Evolutionary conservation across 2,113 vertebrate genomes (phyloP), one percentile per base, ranked within the genome.

Genomic region (Thomomys bottae): DNA sequence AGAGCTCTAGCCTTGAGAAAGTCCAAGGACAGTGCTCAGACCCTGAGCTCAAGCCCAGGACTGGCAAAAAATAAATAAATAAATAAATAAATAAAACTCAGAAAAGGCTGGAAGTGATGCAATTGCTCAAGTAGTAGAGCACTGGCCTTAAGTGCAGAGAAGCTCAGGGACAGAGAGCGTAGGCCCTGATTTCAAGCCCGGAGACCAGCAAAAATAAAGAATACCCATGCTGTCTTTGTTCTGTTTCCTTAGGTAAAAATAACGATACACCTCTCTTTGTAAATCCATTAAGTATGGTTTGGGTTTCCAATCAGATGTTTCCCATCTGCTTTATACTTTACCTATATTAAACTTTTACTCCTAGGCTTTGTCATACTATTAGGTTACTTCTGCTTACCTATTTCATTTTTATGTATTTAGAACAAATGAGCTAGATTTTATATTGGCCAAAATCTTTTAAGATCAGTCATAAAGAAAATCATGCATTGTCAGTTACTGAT

Each of bases 381-480:
- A 68, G 14, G 54, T 71, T 73, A n/a, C 66, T 14, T 79, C 24
- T 88, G 76, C 38, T n/a, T 32, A 32, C 1, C 68, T 81, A 0
- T 49, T 61, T 89, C 26, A 23, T 87, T 92, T 23, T 0, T 78
- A 32, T 57, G 17, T 90, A 17, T 84, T 32, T 61, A 76, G 36
- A 70, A 36, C n/a, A 32, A 20, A 9, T 54, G 45, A 67, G 17
- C 72, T 64, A 20, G 66, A 36, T 84, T 90, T 84, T 75, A 75
- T 71, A 61, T 76, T 68, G 18, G 15, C 49, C 54, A 28, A 28
- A 40, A 34, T 34, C 26, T 75, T 61, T 85, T 86, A 40, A 89
- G 73, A 68, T 64, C 32, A 79, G 30, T 84, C 72, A 84, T 34
- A 92, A 90, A 81, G 79, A 76, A 90, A 68, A 76, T 36, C 71